Conservation (phyloP, 2,888 invertebrate species). For the Alcis repandata region DNA sequence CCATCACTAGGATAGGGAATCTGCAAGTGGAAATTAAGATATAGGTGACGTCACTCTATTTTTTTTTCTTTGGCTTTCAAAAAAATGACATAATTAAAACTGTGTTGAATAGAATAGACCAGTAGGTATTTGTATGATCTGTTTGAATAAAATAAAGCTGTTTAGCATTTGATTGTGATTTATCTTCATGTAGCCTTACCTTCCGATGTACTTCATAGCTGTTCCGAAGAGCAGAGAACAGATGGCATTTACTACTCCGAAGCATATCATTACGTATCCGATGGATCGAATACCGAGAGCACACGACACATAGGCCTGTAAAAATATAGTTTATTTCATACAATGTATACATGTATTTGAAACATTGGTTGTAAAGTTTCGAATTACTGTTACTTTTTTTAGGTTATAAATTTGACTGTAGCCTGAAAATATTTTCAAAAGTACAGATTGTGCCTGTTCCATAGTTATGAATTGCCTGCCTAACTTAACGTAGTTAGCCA, state of each 20-base stretch:
- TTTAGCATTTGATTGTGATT: too few species aligned
- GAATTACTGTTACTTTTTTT: too few species aligned
- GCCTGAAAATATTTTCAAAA: too few species aligned
- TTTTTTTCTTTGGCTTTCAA: neutral
- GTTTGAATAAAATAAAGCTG: too few species aligned
- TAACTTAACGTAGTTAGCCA: too few species aligned
- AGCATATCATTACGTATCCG: conserved; percentile 99
- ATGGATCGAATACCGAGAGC: conserved; percentile 96
- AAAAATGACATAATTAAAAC: too few species aligned
- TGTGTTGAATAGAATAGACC: too few species aligned
- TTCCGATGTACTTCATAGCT: conserved; percentile 96
- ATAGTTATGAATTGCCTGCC: too few species aligned
- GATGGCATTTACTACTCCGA: conserved; percentile 96
- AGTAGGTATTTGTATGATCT: too few species aligned
- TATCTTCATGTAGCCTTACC: conserved; percentile 62
- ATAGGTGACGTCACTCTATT: neutral
- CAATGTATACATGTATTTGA: neutral
- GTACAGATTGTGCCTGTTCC: too few species aligned
- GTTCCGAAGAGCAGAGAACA: conserved; percentile 97
- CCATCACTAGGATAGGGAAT: conserved; percentile 92
- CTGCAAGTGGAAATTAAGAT: conserved; percentile 10
- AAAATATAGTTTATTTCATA: conserved; percentile 41
- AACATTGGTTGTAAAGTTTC: neutral
- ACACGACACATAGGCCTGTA: conserved; percentile 94
- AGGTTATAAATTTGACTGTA: too few species aligned